phyloP scores from a whole-genome alignment of 2,888 invertebrate species.

The Stegana nigrithorax region DNA sequence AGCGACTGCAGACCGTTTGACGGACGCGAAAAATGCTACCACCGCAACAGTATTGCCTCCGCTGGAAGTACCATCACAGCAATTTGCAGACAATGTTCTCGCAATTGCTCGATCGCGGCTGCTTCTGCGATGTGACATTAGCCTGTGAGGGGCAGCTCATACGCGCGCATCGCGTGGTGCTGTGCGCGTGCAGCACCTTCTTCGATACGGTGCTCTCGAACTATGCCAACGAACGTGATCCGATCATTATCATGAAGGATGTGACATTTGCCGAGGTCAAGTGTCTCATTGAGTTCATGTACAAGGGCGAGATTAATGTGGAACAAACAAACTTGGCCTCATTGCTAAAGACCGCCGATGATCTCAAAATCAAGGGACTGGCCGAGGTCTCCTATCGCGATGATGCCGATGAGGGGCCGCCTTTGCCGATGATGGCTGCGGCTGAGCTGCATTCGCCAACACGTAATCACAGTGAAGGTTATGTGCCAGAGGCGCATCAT shows the following conservation, averaged over 20 bases:
- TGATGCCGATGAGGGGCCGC: conserved; percentile 67
- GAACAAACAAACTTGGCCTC: conserved; percentile 92
- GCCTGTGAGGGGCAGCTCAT: conserved; percentile 87
- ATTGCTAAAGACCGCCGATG: conserved; percentile 90
- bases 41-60: conserved; percentile 89
- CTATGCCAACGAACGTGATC: conserved; percentile 80
- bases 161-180: conserved; percentile 81
- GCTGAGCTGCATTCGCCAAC: conserved; percentile 59
- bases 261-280: conserved; percentile 90
- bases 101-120: conserved; percentile 85
- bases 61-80: conserved; percentile 94
- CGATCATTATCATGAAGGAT: conserved; percentile 88
- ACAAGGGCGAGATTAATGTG: conserved; percentile 94
- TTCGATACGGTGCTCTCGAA: conserved; percentile 88
- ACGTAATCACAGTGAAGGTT: conserved; percentile 49
- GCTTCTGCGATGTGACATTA: conserved; percentile 90
- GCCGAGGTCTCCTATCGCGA: conserved; percentile 91
- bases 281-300: conserved; percentile 94
- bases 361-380: conserved; percentile 89
- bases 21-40: conserved; percentile 75
- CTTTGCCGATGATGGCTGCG: conserved; percentile 52
- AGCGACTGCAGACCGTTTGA: too few species aligned
- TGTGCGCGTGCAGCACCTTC: conserved; percentile 93
- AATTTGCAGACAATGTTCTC: conserved; percentile 92
- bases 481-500: conserved; percentile 43